phyloP scores from a whole-genome alignment of 2,113 vertebrate genomes.

The Dryoscopus gambensis region DNA sequence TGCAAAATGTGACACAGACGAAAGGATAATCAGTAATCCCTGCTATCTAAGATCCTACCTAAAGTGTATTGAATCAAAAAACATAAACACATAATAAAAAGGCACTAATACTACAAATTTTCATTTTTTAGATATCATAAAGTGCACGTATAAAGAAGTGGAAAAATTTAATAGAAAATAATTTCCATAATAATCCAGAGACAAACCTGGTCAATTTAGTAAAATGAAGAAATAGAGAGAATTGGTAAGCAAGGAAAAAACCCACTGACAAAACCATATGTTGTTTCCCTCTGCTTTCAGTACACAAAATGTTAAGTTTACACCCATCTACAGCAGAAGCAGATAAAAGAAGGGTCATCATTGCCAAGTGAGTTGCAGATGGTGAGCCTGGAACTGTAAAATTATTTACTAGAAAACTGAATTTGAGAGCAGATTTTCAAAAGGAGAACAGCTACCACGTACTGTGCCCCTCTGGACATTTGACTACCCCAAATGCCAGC shows the following conservation, averaged over 20 bases:
- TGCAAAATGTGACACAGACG: not conserved
- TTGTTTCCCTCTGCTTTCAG: not conserved
- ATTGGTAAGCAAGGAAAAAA: not conserved
- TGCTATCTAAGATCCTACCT: not conserved
- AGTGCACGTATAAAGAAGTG: not conserved
- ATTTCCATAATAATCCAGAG: not conserved
- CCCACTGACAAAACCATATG: not conserved
- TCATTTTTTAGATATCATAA: not conserved
- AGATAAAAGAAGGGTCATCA: not conserved
- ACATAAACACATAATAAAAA: not conserved
- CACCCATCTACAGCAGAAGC: not conserved
- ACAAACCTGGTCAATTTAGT: not conserved
- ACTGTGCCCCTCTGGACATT: not conserved
- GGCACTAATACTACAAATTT: not conserved
- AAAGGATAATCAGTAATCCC: not conserved
- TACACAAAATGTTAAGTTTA: not conserved
- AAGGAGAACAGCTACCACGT: not conserved
- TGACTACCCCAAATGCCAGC: not conserved
- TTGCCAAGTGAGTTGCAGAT: not conserved
- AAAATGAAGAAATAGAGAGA: not conserved
- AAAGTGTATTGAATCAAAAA: not conserved
- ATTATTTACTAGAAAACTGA: not conserved
- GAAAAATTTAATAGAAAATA: not conserved
- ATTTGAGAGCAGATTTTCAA: not conserved
- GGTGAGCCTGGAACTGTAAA: not conserved